Evolutionary conservation across 2,113 vertebrate species (phyloP), one percentile per base, ranked within the genome.

Genomic region (Urocynchramus pylzowi): DNA sequence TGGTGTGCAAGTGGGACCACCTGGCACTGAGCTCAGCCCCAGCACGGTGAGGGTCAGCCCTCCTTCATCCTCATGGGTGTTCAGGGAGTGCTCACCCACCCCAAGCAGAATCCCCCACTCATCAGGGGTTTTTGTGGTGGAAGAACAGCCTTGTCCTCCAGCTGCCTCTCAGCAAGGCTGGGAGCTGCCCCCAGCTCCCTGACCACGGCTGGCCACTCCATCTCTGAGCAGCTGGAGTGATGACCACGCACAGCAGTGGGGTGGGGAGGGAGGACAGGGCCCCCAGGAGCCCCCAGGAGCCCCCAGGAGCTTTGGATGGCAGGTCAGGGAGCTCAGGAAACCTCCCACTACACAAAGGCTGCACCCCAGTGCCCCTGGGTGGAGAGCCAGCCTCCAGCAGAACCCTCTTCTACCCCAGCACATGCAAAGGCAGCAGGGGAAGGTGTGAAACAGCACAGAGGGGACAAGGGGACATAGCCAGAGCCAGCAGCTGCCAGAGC

Each of bases 161-260:
- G 69, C 75, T 9, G 7, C 33, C 31, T 73, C 59, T 41, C 4
- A 0, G 53, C 54, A 28, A 67, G 61, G 65, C 47, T 12, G 0
- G 42, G 41, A 79, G 44, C 28, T 85, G 84, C 14, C 44, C 35
- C 22, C 2, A 2, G 41, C 85, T 28, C 35, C 83, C 21, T 3
- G 39, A 9, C 6, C 88, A 75, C 26, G 3, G 2, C 31, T 45
- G 64, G 5, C 35, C 4, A 1, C 42, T 6, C 50, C 19, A 1
- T 0, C 13, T 6, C 2, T 0, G 0, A 47, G 52, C 90, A 71
- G 68, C 57, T 54, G 5, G 3, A 33, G 59, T 2, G 0, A 37
- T 47, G 50, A 41, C 64, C 15, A 0, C 0, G 0, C 35, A 33
- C 11, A 1, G 37, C 20, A 23, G 16, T 2, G 1, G 0, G 44